A percentile compares a stretch with the other conserved stretches of the same genome.
These are phyloP conservation scores for Bradypus variegatus DNA, from an alignment of 2,797 vertebrate genomes.

Conservation along the genomic window DNA sequence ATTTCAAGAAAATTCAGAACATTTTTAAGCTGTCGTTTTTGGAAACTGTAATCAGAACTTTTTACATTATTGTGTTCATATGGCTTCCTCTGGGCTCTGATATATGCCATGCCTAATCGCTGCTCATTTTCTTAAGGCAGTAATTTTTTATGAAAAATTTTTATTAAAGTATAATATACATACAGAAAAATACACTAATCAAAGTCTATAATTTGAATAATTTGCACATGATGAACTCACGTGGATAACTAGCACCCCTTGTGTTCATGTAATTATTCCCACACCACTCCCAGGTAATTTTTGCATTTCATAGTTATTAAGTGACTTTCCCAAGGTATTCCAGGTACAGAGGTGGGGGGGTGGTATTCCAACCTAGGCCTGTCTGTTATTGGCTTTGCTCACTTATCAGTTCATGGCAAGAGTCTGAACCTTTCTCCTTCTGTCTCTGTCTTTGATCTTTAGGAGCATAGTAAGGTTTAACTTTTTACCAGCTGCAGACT, in stretches of 20 bases:
- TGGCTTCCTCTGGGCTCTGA: background rate
- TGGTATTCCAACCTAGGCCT: background rate
- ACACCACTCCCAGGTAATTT: background rate
- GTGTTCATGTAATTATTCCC: background rate
- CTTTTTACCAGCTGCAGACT: background rate
- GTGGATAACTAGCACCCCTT: background rate
- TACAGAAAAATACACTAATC: background rate
- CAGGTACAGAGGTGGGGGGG: background rate
- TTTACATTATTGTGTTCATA: background rate
- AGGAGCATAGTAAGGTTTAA: background rate
- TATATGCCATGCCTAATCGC: background rate
- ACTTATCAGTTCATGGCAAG: background rate
- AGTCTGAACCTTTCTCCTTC: background rate
- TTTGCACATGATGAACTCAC: background rate
- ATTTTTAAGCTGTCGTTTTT: slow-evolving; percentile 5
- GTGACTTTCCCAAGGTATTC: background rate
- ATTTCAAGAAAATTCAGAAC: background rate
- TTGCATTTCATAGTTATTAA: background rate
- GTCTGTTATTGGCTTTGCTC: background rate
- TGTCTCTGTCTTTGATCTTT: background rate
- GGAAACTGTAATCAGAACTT: background rate
- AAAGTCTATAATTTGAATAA: background rate
- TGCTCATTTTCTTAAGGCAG: background rate
- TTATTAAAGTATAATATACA: background rate
- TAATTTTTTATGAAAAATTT: background rate